Conservation (phyloP, 2,113 vertebrate species). For the Elanoides forficatus region DNA sequence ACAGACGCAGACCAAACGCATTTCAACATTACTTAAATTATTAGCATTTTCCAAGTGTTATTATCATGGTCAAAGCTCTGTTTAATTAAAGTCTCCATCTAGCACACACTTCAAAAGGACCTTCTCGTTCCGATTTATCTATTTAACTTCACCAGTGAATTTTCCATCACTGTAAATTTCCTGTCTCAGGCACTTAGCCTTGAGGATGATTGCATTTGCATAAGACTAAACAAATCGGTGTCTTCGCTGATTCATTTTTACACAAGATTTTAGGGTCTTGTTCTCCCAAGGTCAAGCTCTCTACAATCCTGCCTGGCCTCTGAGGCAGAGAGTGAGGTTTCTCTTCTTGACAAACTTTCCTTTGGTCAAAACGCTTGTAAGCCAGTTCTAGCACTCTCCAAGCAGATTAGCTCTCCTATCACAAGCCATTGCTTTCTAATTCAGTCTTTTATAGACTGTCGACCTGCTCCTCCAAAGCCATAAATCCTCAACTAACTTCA, state of each 20-base stretch:
- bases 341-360: not conserved
- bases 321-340: not conserved
- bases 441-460: not conserved
- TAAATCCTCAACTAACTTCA: conserved; percentile 42
- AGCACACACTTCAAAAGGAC: not conserved
- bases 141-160: not conserved
- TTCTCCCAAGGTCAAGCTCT: not conserved
- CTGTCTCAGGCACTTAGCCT: not conserved
- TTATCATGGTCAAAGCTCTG: not conserved
- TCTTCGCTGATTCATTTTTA: not conserved
- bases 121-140: not conserved
- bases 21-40: not conserved
- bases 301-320: not conserved
- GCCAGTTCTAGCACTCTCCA: not conserved
- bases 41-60: not conserved
- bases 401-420: not conserved
- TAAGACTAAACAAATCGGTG: not conserved
- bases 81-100: not conserved
- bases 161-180: not conserved
- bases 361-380: not conserved
- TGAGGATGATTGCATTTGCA: not conserved
- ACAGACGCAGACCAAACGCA: accelerated
- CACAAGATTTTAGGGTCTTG: not conserved
- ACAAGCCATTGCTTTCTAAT: not conserved
- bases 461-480: not conserved